These are phyloP conservation scores for Acanthococcus lagerstroemiae DNA, from an alignment of 2,888 invertebrate genomes.

Conservation along the genomic window DNA sequence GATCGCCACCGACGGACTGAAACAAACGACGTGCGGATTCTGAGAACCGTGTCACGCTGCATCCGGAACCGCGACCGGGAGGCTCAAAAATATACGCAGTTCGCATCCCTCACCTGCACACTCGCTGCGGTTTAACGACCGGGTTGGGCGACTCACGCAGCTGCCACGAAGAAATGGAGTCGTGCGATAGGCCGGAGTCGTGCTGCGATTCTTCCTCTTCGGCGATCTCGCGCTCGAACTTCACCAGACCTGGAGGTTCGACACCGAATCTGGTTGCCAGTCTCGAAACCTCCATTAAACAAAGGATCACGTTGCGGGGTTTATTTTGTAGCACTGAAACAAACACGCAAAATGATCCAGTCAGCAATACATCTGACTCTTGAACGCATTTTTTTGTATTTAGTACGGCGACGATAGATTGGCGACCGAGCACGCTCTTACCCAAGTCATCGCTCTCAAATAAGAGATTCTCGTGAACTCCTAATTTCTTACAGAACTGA, in stretches of 20 bases:
- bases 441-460: constrained; percentile 86
- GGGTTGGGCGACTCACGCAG: constrained; percentile 43
- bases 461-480: constrained; percentile 74
- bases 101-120: constrained; percentile 41
- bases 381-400: too few species aligned
- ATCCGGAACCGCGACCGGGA: too few species aligned
- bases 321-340: constrained; percentile 66
- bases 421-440: too few species aligned
- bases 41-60: background rate
- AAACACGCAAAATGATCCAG: constrained; percentile 28
- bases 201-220: constrained; percentile 50
- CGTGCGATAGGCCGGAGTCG: constrained; percentile 12
- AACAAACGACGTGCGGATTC: too few species aligned
- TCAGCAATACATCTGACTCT: too few species aligned
- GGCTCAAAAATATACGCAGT: background rate
- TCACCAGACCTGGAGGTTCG: constrained; percentile 72
- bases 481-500: constrained; percentile 70
- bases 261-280: constrained; percentile 65
- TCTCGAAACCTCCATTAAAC: constrained; percentile 73
- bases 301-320: constrained; percentile 72
- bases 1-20: background rate
- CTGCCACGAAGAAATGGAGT: constrained; percentile 48
- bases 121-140: constrained; percentile 45
- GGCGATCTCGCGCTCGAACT: constrained; percentile 78
- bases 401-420: too few species aligned